Evolutionary conservation across 2,888 invertebrate species (phyloP).

Genomic region (Pammene fasciana): DNA sequence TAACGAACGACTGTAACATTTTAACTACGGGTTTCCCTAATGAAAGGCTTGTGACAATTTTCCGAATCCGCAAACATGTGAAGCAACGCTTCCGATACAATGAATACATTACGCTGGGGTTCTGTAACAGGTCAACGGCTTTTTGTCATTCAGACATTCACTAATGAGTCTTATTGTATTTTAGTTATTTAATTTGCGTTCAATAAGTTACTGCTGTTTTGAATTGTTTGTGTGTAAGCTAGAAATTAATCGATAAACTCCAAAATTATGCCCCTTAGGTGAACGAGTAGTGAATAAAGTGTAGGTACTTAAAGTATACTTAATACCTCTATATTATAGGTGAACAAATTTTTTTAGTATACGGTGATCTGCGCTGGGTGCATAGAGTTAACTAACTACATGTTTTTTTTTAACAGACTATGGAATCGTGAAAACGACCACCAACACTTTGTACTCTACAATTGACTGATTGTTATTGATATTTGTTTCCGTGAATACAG

Average conservation of each 20-base stretch:
- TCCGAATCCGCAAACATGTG: conserved; percentile 53
- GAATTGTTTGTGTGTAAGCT: not conserved
- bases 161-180: conserved; percentile 23
- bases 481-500: conserved; percentile 51
- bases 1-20: conserved; percentile 62
- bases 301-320: too few relatives aligned
- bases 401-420: too few relatives aligned
- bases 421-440: too few relatives aligned
- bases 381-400: too few relatives aligned
- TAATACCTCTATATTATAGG: too few relatives aligned
- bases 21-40: conserved; percentile 68
- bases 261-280: too few relatives aligned
- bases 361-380: too few relatives aligned
- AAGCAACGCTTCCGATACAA: conserved; percentile 70
- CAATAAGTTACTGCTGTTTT: not conserved
- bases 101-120: conserved; percentile 56
- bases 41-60: conserved; percentile 66
- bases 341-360: too few relatives aligned
- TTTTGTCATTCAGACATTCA: conserved; percentile 33
- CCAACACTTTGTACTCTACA: not conserved
- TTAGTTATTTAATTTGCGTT: not conserved
- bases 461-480: conserved; percentile 38
- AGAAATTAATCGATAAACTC: too few relatives aligned
- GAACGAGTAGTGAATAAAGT: too few relatives aligned
- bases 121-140: conserved; percentile 47